phyloP scores from a whole-genome alignment of 2,888 invertebrate species.

The Andrena praecox region DNA sequence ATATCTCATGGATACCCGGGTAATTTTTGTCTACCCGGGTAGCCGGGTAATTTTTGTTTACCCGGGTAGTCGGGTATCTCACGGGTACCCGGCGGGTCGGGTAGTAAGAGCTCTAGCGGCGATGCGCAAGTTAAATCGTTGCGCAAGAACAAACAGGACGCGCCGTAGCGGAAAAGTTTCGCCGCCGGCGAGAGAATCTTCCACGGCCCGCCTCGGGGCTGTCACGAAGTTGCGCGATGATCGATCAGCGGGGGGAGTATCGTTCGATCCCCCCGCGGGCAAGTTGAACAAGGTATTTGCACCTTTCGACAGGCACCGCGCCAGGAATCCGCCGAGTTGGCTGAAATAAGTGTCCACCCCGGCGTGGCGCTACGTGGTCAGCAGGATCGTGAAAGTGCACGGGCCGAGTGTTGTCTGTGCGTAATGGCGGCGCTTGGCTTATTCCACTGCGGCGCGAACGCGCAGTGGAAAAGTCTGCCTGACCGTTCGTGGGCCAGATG shows the following conservation, averaged over 20 bases:
- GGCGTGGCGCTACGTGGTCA: conserved; percentile 44
- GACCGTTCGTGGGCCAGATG: conserved; percentile 29
- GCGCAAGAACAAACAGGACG: conserved; percentile 14
- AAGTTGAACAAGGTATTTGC: conserved; percentile 33
- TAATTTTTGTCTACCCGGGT: too few relatives aligned
- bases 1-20: too few relatives aligned
- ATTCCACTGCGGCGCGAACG: conserved; percentile 47
- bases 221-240: conserved; percentile 13
- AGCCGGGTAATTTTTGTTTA: too few relatives aligned
- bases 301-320: conserved; percentile 65
- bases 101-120: too few relatives aligned
- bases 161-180: conserved; percentile 36
- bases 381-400: conserved; percentile 67
- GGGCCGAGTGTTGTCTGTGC: conserved; percentile 52
- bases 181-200: conserved; percentile 32
- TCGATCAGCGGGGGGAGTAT: conserved; percentile 7
- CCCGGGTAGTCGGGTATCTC: too few relatives aligned
- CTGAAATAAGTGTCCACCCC: conserved; percentile 52
- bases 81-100: too few relatives aligned
- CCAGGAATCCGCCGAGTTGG: conserved; percentile 72
- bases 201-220: conserved; percentile 9
- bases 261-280: conserved; percentile 20
- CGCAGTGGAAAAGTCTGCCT: not conserved
- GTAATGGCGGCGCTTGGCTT: conserved; percentile 58
- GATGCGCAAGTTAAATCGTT: not conserved